A percentile compares a stretch with the other conserved stretches of the same genome.
phyloP scores from a whole-genome alignment of 2,888 invertebrate species.

The Melanophora roralis region DNA sequence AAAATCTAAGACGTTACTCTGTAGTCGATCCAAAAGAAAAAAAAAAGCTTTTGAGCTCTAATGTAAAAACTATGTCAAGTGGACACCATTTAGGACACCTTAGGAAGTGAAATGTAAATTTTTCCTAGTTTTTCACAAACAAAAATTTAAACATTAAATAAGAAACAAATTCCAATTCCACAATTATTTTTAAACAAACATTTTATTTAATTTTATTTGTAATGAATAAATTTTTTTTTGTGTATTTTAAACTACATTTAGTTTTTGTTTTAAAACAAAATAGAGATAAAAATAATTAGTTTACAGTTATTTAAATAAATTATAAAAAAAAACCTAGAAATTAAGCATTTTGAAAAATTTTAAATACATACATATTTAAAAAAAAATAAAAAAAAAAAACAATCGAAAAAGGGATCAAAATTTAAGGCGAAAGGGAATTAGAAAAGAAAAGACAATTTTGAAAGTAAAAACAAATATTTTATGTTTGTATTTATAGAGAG shows the following conservation, averaged over 20 bases:
- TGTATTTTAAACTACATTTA: conserved; percentile 48
- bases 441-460: background rate
- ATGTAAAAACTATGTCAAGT: too few species aligned
- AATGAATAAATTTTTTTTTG: conserved; percentile 44
- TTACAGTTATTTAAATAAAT: conserved; percentile 47
- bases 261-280: conserved; percentile 56
- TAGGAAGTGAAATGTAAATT: too few species aligned
- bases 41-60: too few species aligned
- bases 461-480: background rate
- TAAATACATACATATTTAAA: background rate
- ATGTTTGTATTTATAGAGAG: too few species aligned
- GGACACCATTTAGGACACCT: too few species aligned
- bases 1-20: too few species aligned
- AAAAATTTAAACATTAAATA: too few species aligned
- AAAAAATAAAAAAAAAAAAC: background rate
- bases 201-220: conserved; percentile 47
- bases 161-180: background rate
- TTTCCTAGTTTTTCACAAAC: too few species aligned
- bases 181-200: conserved; percentile 55
- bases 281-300: conserved; percentile 8
- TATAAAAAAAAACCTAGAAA: conserved; percentile 42
- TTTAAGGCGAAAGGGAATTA: background rate
- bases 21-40: too few species aligned
- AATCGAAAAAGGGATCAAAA: background rate
- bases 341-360: background rate